Evolutionary conservation across 2,113 vertebrate species (phyloP).

Genomic region (Pterocles gutturalis): DNA sequence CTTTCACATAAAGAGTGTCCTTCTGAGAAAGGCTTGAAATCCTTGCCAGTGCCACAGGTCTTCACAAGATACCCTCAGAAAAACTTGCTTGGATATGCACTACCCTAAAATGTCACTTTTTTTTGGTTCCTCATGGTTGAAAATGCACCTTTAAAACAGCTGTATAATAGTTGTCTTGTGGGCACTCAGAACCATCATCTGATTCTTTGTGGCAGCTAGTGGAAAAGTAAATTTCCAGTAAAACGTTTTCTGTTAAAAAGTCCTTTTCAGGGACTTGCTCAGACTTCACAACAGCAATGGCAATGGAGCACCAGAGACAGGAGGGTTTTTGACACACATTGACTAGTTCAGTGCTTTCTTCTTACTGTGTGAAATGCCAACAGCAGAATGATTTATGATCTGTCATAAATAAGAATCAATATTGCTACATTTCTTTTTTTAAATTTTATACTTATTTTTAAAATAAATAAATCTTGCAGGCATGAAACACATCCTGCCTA

Average conservation of each 20-base stretch:
- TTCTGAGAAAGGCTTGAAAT: not conserved
- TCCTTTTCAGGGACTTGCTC: not conserved
- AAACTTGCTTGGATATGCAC: not conserved
- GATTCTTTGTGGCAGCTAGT: not conserved
- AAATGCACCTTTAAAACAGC: not conserved
- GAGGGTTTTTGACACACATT: not conserved
- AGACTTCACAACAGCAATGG: not conserved
- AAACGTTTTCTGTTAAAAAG: not conserved
- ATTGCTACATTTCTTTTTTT: not conserved
- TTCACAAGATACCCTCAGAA: not conserved
- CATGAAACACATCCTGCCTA: not conserved
- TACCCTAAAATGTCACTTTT: not conserved
- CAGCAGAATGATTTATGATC: constrained; percentile 2
- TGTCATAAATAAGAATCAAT: not conserved
- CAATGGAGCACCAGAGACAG: not conserved
- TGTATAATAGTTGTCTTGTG: not conserved
- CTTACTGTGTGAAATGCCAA: not conserved
- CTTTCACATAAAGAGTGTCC: not conserved
- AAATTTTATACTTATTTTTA: not conserved
- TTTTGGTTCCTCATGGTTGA: not conserved
- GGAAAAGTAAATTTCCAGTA: not conserved
- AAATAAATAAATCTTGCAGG: not conserved
- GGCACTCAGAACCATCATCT: not conserved
- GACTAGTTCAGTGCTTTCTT: not conserved
- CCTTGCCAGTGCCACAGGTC: not conserved